phyloP scores from a whole-genome alignment of 2,113 vertebrate genomes.

The Neodon shergylaensis region DNA sequence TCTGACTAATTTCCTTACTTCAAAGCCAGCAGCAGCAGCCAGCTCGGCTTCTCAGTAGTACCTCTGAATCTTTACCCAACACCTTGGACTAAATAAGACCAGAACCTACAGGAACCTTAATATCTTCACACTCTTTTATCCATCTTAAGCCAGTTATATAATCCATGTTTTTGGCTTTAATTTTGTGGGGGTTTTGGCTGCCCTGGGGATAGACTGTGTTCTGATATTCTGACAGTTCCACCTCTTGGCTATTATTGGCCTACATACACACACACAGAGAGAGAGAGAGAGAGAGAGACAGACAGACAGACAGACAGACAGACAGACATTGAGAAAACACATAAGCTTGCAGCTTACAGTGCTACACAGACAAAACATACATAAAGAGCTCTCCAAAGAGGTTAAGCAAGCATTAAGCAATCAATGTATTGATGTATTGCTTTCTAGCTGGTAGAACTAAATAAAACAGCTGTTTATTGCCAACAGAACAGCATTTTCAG shows the following conservation, averaged over 20 bases:
- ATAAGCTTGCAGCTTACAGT: neutral
- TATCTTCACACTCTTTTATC: constrained; percentile 40
- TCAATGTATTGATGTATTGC: neutral
- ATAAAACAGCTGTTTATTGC: constrained; percentile 11
- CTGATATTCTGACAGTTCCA: constrained; percentile 63
- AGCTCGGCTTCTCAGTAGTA: constrained; percentile 56
- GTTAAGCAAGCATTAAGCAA: constrained; percentile 26
- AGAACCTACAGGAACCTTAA: constrained; percentile 49
- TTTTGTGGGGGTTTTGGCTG: constrained; percentile 55
- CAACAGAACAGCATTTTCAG: constrained; percentile 34
- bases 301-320: neutral
- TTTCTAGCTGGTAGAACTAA: neutral
- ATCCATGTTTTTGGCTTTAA: constrained; percentile 22
- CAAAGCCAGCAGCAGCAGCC: constrained; percentile 58
- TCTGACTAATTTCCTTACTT: constrained; percentile 67
- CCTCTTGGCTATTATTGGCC: constrained; percentile 51
- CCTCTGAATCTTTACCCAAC: constrained; percentile 59
- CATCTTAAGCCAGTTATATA: constrained; percentile 32
- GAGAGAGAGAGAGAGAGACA: neutral
- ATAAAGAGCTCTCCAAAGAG: constrained; percentile 20
- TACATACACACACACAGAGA: neutral
- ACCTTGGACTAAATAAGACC: constrained; percentile 43
- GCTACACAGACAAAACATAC: neutral
- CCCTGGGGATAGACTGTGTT: constrained; percentile 51
- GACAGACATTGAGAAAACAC: neutral